Evolutionary conservation across 2,113 vertebrate genomes (phyloP), one percentile per base, ranked within the genome.

Genomic region (Chinchilla lanigera): DNA sequence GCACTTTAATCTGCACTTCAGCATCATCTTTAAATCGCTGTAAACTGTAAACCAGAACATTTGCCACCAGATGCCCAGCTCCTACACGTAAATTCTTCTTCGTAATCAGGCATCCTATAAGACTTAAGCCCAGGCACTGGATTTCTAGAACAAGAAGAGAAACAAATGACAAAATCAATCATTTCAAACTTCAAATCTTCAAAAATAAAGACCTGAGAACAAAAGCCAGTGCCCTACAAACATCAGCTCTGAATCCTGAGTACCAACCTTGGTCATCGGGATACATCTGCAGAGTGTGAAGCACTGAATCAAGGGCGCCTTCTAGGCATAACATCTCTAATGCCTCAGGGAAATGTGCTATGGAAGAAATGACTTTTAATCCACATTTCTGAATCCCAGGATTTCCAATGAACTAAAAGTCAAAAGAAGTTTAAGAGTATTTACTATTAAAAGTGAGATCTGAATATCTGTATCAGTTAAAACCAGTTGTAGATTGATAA

Each of bases 221-320:
- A 87, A 75, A 26, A 90, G 22, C 8, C 35, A 52, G n/a, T 61
- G 28, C 16, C 7, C 11, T 65, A 71, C 33, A 88, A 87, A n/a
- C 84, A 30, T 2, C 83, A 54, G 35, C 54, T 44, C 13, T 0
- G 24, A 95, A 94, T 56, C 61, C 82, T 44, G 35, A 22, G 1
- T 90, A 95, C 97, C 52, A 73, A 99, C 99, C 99, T 99, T 99
- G 98, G 19, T 99, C 98, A 5, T 98, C 98, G 24, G 99, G 99
- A 98, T 99, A 99, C 99, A 99, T 99, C 98, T 99, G 99, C 0
- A 99, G 98, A 4, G 99, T 99, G 41, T 99, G 99, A 50, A 99
- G 99, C 41, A 99, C 98, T 0, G 99, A 99, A 96, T 99, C 99
- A 87, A 99, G 98, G 52, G 99, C 99, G 88, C 99, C 99, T 97